Evolutionary conservation across 2,113 vertebrate genomes (phyloP).

Genomic region (Oreotragus oreotragus): DNA sequence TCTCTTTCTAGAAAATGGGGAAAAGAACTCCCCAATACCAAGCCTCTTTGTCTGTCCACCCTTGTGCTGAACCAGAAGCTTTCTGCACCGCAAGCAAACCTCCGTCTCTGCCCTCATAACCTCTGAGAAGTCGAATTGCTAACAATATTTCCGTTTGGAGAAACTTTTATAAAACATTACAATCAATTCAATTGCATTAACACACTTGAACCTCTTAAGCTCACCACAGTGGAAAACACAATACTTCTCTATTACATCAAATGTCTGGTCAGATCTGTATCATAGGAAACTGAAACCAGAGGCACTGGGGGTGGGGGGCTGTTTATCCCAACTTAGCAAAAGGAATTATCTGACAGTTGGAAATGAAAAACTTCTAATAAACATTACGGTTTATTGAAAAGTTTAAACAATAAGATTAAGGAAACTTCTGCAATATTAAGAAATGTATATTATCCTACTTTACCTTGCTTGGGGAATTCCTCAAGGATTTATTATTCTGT

Average conservation of each 20-base stretch:
- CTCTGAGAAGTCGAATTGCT: slow-evolving; percentile 73
- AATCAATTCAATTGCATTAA: slow-evolving; percentile 85
- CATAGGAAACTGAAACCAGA: slow-evolving; percentile 75
- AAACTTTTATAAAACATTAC: slow-evolving; percentile 84
- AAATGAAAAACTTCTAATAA: slow-evolving; percentile 85
- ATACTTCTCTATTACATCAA: slow-evolving; percentile 84
- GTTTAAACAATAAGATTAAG: slow-evolving; percentile 83
- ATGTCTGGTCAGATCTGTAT: slow-evolving; percentile 84
- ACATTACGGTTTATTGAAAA: slow-evolving; percentile 81
- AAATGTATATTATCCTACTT: slow-evolving; percentile 76
- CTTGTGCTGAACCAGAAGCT: slow-evolving; percentile 36
- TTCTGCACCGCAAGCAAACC: slow-evolving; percentile 56
- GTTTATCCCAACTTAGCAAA: slow-evolving; percentile 79
- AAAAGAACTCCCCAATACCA: not conserved
- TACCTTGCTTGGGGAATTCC: slow-evolving; percentile 77
- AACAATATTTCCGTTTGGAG: slow-evolving; percentile 76
- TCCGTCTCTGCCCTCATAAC: slow-evolving; percentile 69
- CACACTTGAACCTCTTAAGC: slow-evolving; percentile 78
- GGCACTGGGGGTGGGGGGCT: slow-evolving; percentile 62
- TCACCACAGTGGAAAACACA: slow-evolving; percentile 81
- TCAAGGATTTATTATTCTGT: slow-evolving; percentile 78
- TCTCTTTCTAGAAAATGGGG: slow-evolving; percentile 1
- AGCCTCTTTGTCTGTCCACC: not conserved
- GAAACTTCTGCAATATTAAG: slow-evolving; percentile 81
- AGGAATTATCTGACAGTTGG: slow-evolving; percentile 81